Evolutionary conservation across 2,888 invertebrate species (phyloP), one percentile per base, ranked within the genome.

Genomic region (Leptopilina myrica): DNA sequence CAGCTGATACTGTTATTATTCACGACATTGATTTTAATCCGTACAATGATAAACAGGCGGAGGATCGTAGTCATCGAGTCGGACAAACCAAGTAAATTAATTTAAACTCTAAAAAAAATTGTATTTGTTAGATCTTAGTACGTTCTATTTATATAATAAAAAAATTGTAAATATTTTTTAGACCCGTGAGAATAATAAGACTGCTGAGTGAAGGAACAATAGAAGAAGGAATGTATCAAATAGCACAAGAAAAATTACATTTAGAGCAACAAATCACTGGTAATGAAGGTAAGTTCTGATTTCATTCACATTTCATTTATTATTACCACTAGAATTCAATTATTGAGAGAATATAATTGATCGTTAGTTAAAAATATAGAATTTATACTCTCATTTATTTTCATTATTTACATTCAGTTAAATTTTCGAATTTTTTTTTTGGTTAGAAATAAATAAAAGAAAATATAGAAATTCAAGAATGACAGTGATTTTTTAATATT

Each of bases 1-100:
- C 97, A 0, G 99, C 99, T 0, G 98, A 99, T 92, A 97, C 97
- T 12, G 99, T 99, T 85, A 96, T 98, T 87, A 96, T 99, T 84
- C 98, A 99, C 91, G 99, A 99, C 90, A 97, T 99, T 76, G 99
- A 99, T 93, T 98, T 98, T 92, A 99, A 99, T 93, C 99, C 99
- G 0, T 98, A 99, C 92, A 99, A 99, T 91, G 99, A 99, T 92
- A 98, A 98, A 92, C 98, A 98, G 92, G 99, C 99, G 0, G 98
- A 99, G 91, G 99, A 99, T 92, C 93, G 96, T 89, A 95, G 94
- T 87, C 95, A 95, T 86, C 90, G 95, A 78, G 92, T 95, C 11
- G 95, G 95, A n/a, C 95, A 95, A 88, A 93, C 91, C 66, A 93
- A 91, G 94, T 94, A 84, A 85, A 79, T 14, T 9, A 56, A 43